These are phyloP conservation scores for Palythoa grandiflora DNA, from an alignment of 92 coral and sea anemone species.

Conservation along the genomic window DNA sequence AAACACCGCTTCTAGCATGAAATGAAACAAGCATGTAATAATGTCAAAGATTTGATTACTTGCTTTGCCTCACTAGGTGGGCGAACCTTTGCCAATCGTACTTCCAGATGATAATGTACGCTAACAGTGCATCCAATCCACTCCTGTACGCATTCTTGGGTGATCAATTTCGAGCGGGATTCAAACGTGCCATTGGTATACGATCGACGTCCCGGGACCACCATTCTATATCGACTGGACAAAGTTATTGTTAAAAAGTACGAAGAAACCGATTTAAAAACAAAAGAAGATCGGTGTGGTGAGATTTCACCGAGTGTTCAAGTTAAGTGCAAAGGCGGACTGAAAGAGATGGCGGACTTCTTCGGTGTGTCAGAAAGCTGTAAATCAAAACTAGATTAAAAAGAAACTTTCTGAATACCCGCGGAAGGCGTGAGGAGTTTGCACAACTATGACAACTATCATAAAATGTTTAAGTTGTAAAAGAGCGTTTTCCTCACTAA, in stretches of 20 bases:
- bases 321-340: background rate
- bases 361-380: background rate
- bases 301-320: background rate
- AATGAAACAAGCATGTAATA: too few species aligned
- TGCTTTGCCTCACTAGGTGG: constrained; percentile 37
- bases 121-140: constrained; percentile 96
- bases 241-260: constrained; percentile 17
- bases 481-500: too few species aligned
- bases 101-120: constrained; percentile 81
- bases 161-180: constrained; percentile 89
- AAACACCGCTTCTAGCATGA: too few species aligned
- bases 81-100: constrained; percentile 72
- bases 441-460: background rate
- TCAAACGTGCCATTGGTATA: constrained; percentile 79
- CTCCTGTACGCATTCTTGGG: constrained; percentile 96
- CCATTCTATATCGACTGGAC: constrained; percentile 36
- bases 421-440: background rate
- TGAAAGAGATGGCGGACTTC: background rate
- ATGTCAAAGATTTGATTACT: too few species aligned
- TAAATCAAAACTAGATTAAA: background rate
- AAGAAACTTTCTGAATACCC: background rate
- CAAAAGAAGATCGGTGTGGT: background rate
- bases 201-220: constrained; percentile 23
- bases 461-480: background rate
- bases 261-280: background rate